Percentiles rank a stretch among this genome's conserved stretches.
Evolutionary conservation across 2,113 vertebrate genomes (phyloP).

Genomic region (Oncorhynchus nerka): DNA sequence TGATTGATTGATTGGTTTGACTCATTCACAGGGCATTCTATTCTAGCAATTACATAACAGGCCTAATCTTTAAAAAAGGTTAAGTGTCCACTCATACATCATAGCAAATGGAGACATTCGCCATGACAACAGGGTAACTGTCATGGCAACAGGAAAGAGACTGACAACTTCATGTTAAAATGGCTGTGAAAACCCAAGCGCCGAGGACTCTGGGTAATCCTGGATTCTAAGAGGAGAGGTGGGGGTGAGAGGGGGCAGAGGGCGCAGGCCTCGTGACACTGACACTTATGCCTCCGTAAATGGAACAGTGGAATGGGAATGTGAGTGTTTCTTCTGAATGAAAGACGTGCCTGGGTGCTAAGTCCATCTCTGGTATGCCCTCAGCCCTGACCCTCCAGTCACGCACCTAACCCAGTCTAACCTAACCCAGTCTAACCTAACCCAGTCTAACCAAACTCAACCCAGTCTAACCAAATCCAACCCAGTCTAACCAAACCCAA

Average conservation of each 20-base stretch:
- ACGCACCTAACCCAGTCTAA: constrained; percentile 20
- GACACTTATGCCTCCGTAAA: constrained; percentile 59
- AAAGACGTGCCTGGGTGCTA: constrained; percentile 36
- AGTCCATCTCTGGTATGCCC: constrained; percentile 54
- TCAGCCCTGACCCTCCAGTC: constrained; percentile 18
- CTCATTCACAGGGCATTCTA: background rate
- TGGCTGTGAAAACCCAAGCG: constrained; percentile 60
- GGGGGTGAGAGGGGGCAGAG: constrained; percentile 20
- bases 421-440: too few relatives aligned
- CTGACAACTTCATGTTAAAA: constrained; percentile 60
- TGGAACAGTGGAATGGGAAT: background rate
- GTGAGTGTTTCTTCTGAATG: constrained; percentile 31
- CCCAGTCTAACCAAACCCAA: accelerated
- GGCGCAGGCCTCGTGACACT: constrained; percentile 58
- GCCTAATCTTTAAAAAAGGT: constrained; percentile 5
- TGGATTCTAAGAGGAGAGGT: constrained; percentile 19
- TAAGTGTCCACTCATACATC: constrained; percentile 26
- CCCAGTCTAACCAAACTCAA: too few relatives aligned
- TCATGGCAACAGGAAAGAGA: constrained; percentile 22
- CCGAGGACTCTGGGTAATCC: constrained; percentile 44
- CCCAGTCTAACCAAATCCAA: too few relatives aligned
- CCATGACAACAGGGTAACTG: too few relatives aligned
- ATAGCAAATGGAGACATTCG: constrained; percentile 6
- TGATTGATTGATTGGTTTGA: background rate
- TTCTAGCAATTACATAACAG: constrained; percentile 28